A percentile compares a stretch with the other conserved stretches of the same genome.
phyloP scores from a whole-genome alignment of 2,888 invertebrate species.

The Plebejus argus region DNA sequence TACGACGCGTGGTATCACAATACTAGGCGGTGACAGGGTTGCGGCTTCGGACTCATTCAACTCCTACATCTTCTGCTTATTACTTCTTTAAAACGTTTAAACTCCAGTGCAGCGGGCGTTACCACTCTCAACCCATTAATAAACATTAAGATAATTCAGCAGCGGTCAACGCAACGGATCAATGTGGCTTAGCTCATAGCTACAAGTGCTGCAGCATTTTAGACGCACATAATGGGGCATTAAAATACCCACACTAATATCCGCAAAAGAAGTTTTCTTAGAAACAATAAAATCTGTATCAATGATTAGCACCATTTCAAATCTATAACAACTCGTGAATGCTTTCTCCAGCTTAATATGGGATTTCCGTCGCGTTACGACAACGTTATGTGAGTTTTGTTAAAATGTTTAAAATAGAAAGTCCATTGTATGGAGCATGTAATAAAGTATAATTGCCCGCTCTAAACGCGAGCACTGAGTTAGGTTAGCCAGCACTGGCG shows the following conservation, averaged over 20 bases:
- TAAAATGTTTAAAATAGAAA: conserved; percentile 29
- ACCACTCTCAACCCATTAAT: too few species aligned
- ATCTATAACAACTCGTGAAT: conserved; percentile 10
- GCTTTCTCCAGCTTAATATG: conserved; percentile 18
- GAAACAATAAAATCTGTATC: background rate
- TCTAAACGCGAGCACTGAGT: conserved; percentile 16
- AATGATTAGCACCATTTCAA: conserved; percentile 15
- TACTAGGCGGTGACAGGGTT: too few species aligned
- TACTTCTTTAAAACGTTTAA: too few species aligned
- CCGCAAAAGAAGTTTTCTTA: background rate
- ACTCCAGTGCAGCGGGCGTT: too few species aligned
- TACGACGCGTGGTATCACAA: too few species aligned
- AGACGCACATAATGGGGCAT: too few species aligned
- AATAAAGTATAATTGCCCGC: conserved; percentile 15
- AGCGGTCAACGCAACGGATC: too few species aligned
- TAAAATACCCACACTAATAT: background rate
- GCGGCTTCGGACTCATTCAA: too few species aligned
- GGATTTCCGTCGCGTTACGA: conserved; percentile 23
- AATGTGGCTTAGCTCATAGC: too few species aligned
- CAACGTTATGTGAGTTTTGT: conserved; percentile 27
- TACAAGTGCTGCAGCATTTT: background rate
- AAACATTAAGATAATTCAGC: too few species aligned
- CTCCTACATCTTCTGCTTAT: too few species aligned
- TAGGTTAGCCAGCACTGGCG: background rate
- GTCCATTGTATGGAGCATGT: conserved; percentile 19